Evolutionary conservation across 1,140 invertebrate genomes (phyloP).

Genomic region (Acromyrmex echinatior): DNA sequence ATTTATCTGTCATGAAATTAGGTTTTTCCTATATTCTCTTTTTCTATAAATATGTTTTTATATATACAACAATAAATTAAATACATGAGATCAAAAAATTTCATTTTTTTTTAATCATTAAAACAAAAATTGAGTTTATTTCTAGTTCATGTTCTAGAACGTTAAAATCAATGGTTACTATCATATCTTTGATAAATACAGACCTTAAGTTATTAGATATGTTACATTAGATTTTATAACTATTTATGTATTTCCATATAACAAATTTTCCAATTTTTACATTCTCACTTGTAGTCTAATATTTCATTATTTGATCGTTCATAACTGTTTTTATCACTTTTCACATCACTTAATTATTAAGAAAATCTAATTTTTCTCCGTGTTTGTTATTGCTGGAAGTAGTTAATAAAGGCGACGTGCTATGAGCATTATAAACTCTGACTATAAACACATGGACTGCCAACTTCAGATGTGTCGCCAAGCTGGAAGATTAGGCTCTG

Average conservation of each 20-base stretch:
- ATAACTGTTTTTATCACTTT: conserved; percentile 64
- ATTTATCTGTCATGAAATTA: neutral
- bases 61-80: neutral
- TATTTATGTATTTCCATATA: conserved; percentile 16
- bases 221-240: conserved; percentile 52
- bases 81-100: neutral
- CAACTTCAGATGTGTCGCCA: too few species aligned
- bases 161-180: neutral
- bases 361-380: conserved; percentile 36
- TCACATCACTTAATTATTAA: conserved; percentile 33
- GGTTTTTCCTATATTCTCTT: neutral
- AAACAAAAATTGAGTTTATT: conserved; percentile 29
- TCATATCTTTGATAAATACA: conserved; percentile 24
- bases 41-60: conserved; percentile 14
- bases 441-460: too few species aligned
- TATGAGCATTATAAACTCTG: conserved; percentile 12
- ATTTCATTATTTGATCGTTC: conserved; percentile 70
- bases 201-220: conserved; percentile 43
- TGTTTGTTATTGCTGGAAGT: conserved; percentile 33
- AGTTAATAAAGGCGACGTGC: conserved; percentile 13
- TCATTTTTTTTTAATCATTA: neutral
- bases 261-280: conserved; percentile 64
- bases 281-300: conserved; percentile 60
- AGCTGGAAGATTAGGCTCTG: too few species aligned
- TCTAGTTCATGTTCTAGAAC: neutral